Percentiles rank a stretch among this genome's conserved stretches.
phyloP scores from a whole-genome alignment of 2,888 invertebrate species.

The Yponomeuta malinellus region DNA sequence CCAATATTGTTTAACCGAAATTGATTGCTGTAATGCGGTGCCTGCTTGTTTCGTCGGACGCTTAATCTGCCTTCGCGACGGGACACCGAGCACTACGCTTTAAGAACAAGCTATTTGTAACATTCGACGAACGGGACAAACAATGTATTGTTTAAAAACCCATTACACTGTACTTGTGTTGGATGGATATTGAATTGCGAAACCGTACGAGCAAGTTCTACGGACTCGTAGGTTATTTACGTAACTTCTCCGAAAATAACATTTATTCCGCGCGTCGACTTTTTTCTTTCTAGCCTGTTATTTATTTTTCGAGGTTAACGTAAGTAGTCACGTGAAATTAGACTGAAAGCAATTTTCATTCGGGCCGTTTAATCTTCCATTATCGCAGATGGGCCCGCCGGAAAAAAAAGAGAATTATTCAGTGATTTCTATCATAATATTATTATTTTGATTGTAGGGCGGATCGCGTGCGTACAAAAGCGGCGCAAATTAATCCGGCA shows the following conservation, averaged over 20 bases:
- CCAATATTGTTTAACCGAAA: conserved; percentile 75
- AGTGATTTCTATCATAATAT: not conserved
- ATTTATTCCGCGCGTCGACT: not conserved
- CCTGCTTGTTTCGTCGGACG: not conserved
- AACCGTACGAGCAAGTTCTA: not conserved
- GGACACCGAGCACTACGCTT: conserved; percentile 24
- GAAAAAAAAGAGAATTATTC: not conserved
- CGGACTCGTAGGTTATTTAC: not conserved
- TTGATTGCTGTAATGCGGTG: conserved; percentile 50
- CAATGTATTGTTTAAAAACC: conserved; percentile 12
- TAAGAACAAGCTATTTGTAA: conserved; percentile 7
- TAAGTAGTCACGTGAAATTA: conserved; percentile 1
- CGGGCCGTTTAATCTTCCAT: conserved; percentile 3
- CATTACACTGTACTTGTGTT: not conserved
- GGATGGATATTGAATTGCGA: not conserved
- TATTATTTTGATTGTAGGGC: conserved; percentile 4
- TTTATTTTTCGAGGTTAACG: not conserved
- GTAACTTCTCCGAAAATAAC: not conserved
- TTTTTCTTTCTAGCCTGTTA: not conserved
- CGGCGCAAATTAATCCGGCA: conserved; percentile 52
- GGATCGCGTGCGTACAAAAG: not conserved
- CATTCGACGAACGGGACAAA: conserved; percentile 15
- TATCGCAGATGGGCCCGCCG: not conserved
- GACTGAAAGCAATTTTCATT: not conserved
- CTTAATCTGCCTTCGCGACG: conserved; percentile 30